Evolutionary conservation across 2,888 invertebrate species (phyloP), one percentile per base, ranked within the genome.

Genomic region (Ormyrus labotus): DNA sequence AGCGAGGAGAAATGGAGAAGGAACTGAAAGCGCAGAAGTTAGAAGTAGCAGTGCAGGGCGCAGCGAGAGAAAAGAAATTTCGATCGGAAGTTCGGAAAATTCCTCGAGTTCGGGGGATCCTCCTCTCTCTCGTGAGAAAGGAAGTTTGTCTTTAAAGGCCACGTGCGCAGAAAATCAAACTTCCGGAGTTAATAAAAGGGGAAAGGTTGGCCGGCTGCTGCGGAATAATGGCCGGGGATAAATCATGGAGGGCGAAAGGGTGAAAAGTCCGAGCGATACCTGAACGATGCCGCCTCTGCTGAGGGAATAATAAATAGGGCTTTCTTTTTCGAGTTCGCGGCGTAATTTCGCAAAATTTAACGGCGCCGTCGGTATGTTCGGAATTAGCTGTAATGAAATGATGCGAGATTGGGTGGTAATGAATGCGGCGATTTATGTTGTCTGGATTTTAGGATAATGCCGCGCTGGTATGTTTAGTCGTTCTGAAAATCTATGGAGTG

Each of bases 151-250:
- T 82, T 82, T 82, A 80, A 78, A 80, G 80, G 75, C 78, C 82
- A 81, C 82, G 82, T 82, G 82, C 82, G 76, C 82, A 55, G 82
- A 82, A 82, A 80, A 82, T 82, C 82, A 82, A 82, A 82, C 82
- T 81, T 82, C 82, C 82, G 80, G 72, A 80, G 80, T 78, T 81
- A 80, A 81, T 82, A 82, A 81, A 82, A 82, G 78, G 55, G 67
- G 19, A n/a, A 70, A 11, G 53, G 53, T 55, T 4, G 50, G 48
- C 48, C 57, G 55, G 57, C 19, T 51, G 50, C 50, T 61, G 48
- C 67, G 50, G 73, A 82, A 82, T 82, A 82, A 82, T 82, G 76
- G 81, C 72, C 60, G n/a, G 50, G 61, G 76, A 82, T 82, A 82
- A 82, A 82, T 82, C 81, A 79, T 76, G 79, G 72, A 45, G 11